Evolutionary conservation across 2,888 invertebrate genomes (phyloP).

Genomic region (Euzophera pinguis): DNA sequence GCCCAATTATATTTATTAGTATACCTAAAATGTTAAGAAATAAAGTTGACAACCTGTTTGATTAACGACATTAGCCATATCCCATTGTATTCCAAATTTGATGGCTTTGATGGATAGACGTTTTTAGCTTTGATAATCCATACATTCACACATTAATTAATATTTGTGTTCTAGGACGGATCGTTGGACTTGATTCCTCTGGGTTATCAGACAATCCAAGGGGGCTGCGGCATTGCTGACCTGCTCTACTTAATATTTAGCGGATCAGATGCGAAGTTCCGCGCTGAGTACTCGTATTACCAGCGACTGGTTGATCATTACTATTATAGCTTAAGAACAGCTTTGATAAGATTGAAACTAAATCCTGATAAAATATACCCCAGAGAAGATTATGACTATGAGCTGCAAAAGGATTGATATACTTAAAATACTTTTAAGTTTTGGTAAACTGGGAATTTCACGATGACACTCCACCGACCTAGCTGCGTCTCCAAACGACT

Average conservation of each 20-base stretch:
- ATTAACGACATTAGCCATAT: too few relatives aligned
- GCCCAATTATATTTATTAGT: too few relatives aligned
- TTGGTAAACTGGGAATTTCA: too few relatives aligned
- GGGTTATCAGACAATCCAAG: slow-evolving; percentile 34
- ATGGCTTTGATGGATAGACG: too few relatives aligned
- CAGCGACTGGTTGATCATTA: slow-evolving; percentile 32
- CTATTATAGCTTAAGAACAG: slow-evolving; percentile 21
- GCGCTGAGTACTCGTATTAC: slow-evolving; percentile 26
- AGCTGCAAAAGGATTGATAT: not conserved
- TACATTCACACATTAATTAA: too few relatives aligned
- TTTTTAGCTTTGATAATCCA: too few relatives aligned
- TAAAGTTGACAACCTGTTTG: too few relatives aligned
- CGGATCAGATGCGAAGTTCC: slow-evolving; percentile 36
- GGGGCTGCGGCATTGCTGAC: slow-evolving; percentile 24
- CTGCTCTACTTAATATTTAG: slow-evolving; percentile 35
- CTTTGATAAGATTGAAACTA: slow-evolving; percentile 17
- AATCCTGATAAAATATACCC: slow-evolving; percentile 17
- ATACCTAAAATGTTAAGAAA: too few relatives aligned
- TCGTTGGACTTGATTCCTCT: slow-evolving; percentile 25
- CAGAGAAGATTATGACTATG: slow-evolving; percentile 12
- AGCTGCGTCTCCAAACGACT: too few relatives aligned
- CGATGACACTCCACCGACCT: too few relatives aligned
- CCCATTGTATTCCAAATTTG: too few relatives aligned
- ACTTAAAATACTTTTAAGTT: not conserved
- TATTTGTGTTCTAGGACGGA: slow-evolving; percentile 27